Conservation (phyloP, 30 jellyfish, hydroid and myxozoan genomes). For the Aurelia aurita region DNA sequence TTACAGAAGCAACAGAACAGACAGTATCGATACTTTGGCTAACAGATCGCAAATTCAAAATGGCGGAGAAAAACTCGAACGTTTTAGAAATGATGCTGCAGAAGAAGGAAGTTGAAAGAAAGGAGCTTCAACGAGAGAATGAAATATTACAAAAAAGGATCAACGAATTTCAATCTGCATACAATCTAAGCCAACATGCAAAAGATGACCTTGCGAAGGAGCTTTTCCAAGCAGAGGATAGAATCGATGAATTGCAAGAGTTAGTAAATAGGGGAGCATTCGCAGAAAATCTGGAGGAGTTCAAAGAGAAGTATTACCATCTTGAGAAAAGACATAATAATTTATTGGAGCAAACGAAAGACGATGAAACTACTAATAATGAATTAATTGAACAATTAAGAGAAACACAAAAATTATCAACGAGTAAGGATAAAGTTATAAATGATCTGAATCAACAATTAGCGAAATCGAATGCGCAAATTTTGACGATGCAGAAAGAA, state of each 20-base stretch:
- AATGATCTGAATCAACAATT: slow-evolving; percentile 68
- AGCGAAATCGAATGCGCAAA: slow-evolving; percentile 40
- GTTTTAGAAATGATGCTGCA: slow-evolving; percentile 75
- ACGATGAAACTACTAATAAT: slow-evolving; percentile 56
- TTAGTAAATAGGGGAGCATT: slow-evolving; percentile 23
- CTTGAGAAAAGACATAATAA: slow-evolving; percentile 43
- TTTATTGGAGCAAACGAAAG: slow-evolving; percentile 59
- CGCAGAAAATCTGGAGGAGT: slow-evolving; percentile 43
- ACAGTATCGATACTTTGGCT: no score
- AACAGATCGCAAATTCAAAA: background rate
- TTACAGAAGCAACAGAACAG: no score
- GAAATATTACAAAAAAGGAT: slow-evolving; percentile 52
- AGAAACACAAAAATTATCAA: slow-evolving; percentile 64
- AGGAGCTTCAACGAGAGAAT: slow-evolving; percentile 59
- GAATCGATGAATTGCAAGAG: slow-evolving; percentile 70
- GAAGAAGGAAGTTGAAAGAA: slow-evolving; percentile 62
- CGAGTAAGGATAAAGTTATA: slow-evolving; percentile 59
- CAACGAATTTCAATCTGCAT: slow-evolving; percentile 60
- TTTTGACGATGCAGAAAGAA: slow-evolving; percentile 42
- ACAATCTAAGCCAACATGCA: slow-evolving; percentile 47
- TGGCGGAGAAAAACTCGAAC: slow-evolving; percentile 64
- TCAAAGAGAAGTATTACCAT: slow-evolving; percentile 33
- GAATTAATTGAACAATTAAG: slow-evolving; percentile 60
- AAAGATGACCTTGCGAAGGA: slow-evolving; percentile 75
- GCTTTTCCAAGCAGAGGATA: slow-evolving; percentile 67